Base-by-base conservation (phyloP, 2,888 invertebrate genomes). In the Coleophora deauratella region DNA sequence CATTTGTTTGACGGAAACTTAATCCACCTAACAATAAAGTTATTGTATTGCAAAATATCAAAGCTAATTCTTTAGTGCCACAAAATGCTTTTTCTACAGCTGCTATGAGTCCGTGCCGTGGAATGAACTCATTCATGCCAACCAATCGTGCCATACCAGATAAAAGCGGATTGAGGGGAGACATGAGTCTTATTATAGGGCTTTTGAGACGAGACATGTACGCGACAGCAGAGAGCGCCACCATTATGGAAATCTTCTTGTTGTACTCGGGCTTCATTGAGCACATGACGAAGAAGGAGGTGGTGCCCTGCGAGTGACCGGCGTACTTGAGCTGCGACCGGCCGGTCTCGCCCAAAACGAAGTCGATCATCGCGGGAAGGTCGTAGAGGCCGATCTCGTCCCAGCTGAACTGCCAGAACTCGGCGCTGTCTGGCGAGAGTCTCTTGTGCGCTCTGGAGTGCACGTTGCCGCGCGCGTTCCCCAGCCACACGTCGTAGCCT, bases 341-440 rank as follows among this genome's bases (percentile, higher is more conserved):
- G 0, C 82, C 77, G 0, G 91, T 92, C 8, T 50, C 46, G 0
- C 67, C 54, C 0, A 91, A 64, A 1, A 91, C 81, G 57, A 90
- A 89, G 60, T 96, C 92, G 27, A 97, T 90, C 79, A 91, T 91
- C 0, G 92, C 90, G 2, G 96, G 94, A 2, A 97, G 60, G 67
- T 97, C 97, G 55, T 85, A 88, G 27, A 77, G 64, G 0, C 92
- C 94, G 62, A 96, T 93, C 62, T 95, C 91, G 64, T 96, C 92
- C 90, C 91, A 96, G 41, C 92, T 92, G 54, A 90, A 91, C 41
- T 89, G 72, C 91, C 91, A 92, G 58, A 88, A 92, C n/a, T 67
- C 57, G 1, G 33, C 37, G 3, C 14, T 36, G 15, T 38, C 32
- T 0, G 84, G 66, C 1, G 69, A 51, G 60, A 77, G 47, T 0